Percentiles rank a stretch among this genome's conserved stretches.
phyloP scores from a whole-genome alignment of 2,888 invertebrate species.

The Erebia aethiops region DNA sequence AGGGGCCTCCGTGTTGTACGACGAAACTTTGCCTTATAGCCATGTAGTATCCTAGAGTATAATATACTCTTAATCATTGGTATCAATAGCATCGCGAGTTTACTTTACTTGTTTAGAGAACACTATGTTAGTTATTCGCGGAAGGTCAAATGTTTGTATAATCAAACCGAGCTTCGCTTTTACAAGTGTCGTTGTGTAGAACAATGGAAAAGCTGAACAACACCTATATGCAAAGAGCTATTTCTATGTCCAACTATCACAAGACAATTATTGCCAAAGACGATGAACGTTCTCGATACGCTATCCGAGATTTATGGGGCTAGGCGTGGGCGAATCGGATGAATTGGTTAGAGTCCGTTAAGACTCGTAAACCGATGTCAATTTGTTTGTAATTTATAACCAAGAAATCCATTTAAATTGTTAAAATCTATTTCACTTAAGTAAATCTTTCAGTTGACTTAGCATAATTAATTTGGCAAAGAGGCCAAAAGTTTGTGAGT shows the following conservation, averaged over 20 bases:
- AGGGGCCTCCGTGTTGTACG: slow-evolving; percentile 11
- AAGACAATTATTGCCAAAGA: background rate
- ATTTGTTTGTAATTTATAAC: slow-evolving; percentile 14
- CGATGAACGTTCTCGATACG: slow-evolving; percentile 6
- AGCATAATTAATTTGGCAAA: background rate
- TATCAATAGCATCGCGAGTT: background rate
- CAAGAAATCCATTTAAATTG: slow-evolving; percentile 6
- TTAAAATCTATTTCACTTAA: background rate
- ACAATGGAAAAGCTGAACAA: background rate
- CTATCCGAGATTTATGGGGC: slow-evolving; percentile 1
- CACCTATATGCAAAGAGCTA: background rate
- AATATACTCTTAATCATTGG: background rate
- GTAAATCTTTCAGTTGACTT: background rate
- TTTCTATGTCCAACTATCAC: background rate
- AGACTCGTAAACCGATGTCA: slow-evolving; percentile 9
- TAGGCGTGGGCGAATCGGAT: slow-evolving; percentile 11
- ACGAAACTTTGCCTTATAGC: background rate
- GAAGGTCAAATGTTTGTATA: background rate
- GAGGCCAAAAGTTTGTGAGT: background rate
- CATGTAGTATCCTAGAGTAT: too few relatives aligned
- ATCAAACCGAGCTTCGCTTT: background rate
- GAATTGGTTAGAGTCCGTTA: background rate
- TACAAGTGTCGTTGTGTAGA: background rate
- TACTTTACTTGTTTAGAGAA: background rate
- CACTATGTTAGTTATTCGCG: background rate